A percentile compares a stretch with the other conserved stretches of the same genome.
phyloP scores from a whole-genome alignment of 2,113 vertebrate genomes.

The Entomyzon cyanotis region DNA sequence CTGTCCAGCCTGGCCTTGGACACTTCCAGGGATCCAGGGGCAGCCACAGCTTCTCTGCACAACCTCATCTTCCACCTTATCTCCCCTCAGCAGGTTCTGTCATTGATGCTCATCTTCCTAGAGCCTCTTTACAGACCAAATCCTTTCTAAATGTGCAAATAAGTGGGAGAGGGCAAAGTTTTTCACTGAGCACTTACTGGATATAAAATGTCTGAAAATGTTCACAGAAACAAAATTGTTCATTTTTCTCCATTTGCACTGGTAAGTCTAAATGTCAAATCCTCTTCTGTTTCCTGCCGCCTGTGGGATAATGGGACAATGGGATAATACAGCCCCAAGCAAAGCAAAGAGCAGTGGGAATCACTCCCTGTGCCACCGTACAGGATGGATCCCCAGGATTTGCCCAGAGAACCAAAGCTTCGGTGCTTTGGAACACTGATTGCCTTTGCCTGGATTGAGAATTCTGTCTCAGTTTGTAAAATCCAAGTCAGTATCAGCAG shows the following conservation, averaged over 20 bases:
- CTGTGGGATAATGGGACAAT: not conserved
- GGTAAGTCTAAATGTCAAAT: not conserved
- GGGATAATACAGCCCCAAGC: not conserved
- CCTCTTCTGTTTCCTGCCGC: not conserved
- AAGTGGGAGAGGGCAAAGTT: not conserved
- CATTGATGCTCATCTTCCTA: not conserved
- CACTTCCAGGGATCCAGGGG: not conserved
- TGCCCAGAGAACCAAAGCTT: not conserved
- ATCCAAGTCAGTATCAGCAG: not conserved
- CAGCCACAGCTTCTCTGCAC: not conserved
- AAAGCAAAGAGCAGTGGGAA: not conserved
- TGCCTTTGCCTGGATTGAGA: not conserved
- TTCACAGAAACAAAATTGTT: not conserved
- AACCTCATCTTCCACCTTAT: not conserved
- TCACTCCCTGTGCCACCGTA: not conserved
- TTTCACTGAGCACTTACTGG: not conserved
- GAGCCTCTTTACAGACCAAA: not conserved
- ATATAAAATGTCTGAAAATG: not conserved
- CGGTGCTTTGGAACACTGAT: not conserved
- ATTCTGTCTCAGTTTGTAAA: not conserved
- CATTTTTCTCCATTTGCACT: not conserved
- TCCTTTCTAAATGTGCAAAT: not conserved
- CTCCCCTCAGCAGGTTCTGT: not conserved
- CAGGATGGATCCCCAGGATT: not conserved
- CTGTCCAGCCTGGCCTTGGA: fast-evolving